Evolutionary conservation across 2,113 vertebrate species (phyloP).

Genomic region (Aramus guarauna): DNA sequence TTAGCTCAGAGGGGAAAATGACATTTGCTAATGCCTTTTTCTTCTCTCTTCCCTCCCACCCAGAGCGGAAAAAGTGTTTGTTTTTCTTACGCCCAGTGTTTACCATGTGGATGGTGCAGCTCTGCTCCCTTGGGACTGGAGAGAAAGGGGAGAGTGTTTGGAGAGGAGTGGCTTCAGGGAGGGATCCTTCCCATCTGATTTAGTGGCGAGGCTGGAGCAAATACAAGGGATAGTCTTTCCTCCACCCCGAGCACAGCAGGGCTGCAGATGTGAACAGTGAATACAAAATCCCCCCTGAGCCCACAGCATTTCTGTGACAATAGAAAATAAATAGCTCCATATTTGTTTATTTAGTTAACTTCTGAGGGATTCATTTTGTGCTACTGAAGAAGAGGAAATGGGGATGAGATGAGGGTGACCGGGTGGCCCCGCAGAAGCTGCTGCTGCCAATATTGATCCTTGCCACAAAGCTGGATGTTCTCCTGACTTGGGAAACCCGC

Average conservation of each 20-base stretch:
- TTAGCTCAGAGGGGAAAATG: neutral
- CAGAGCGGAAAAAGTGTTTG: neutral
- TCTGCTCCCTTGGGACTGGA: neutral
- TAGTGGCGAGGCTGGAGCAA: neutral
- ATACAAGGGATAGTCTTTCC: neutral
- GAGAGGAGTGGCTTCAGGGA: neutral
- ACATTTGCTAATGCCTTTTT: slow-evolving; percentile 1
- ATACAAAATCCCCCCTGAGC: slow-evolving; percentile 6
- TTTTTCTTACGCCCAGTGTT: neutral
- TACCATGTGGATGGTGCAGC: fast-evolving
- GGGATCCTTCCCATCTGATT: slow-evolving; percentile 24
- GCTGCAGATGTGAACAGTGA: slow-evolving; percentile 49
- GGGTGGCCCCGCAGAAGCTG: neutral
- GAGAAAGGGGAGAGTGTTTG: neutral
- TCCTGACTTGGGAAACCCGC: neutral
- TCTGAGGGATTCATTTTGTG: slow-evolving; percentile 43
- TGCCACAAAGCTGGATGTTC: neutral
- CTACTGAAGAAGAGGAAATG: slow-evolving; percentile 35
- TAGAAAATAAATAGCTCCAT: slow-evolving; percentile 50
- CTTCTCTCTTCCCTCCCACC: neutral
- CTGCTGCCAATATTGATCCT: neutral
- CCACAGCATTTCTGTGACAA: slow-evolving; percentile 49
- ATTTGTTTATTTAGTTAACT: slow-evolving; percentile 65
- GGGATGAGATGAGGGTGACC: neutral
- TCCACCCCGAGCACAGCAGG: slow-evolving; percentile 1